A percentile compares a stretch with the other conserved stretches of the same genome.
Evolutionary conservation across 2,888 invertebrate species (phyloP).

Genomic region (Tholera decimalis): DNA sequence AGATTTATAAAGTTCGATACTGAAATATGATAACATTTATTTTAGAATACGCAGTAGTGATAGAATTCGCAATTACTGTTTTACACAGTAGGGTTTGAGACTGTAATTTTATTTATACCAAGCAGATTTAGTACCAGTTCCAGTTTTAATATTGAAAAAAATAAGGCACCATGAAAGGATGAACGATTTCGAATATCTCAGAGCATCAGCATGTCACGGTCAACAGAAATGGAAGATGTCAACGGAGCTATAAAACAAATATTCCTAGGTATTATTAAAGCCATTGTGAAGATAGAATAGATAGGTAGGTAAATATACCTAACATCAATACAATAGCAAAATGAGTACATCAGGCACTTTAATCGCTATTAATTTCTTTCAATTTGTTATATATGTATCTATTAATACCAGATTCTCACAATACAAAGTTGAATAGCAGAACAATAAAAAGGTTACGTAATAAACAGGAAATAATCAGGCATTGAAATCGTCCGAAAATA

Average conservation of each 20-base stretch:
- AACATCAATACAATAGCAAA: slow-evolving; percentile 21
- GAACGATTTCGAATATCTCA: background rate
- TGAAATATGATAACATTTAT: background rate
- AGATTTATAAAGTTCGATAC: slow-evolving; percentile 1
- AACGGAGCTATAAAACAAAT: slow-evolving; percentile 21
- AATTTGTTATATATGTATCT: background rate
- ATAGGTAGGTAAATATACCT: background rate
- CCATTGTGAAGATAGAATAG: slow-evolving; percentile 41
- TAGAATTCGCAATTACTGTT: background rate
- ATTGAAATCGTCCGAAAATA: background rate
- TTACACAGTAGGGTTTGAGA: too few relatives aligned
- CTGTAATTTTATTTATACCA: too few relatives aligned
- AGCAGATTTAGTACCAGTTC: too few relatives aligned
- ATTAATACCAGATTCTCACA: slow-evolving; percentile 10
- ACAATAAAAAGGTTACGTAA: background rate
- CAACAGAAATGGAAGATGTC: slow-evolving; percentile 19
- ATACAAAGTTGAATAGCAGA: background rate
- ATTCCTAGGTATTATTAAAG: slow-evolving; percentile 13
- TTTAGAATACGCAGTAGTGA: background rate
- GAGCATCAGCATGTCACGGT: slow-evolving; percentile 20
- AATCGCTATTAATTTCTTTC: slow-evolving; percentile 4
- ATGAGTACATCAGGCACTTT: slow-evolving; percentile 3
- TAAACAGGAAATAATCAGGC: background rate
- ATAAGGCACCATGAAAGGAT: slow-evolving; percentile 34
- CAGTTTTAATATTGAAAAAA: too few relatives aligned